These are phyloP conservation scores for Thera obeliscata DNA, from an alignment of 2,888 invertebrate species.

Conservation along the genomic window DNA sequence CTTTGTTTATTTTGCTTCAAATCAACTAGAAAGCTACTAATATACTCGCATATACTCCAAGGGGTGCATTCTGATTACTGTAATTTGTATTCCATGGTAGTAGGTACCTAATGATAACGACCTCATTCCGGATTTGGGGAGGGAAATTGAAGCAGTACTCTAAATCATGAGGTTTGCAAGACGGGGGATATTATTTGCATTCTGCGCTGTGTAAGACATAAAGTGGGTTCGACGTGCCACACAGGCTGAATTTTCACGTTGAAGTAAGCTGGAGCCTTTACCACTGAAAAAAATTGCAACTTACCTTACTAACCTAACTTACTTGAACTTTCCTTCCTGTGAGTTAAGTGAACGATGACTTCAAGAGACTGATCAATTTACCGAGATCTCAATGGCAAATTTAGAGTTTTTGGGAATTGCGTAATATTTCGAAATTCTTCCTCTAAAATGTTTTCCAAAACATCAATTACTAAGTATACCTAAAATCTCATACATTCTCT, in stretches of 20 bases:
- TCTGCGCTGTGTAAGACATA: constrained; percentile 44
- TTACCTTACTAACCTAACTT: too few relatives aligned
- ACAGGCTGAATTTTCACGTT: constrained; percentile 66
- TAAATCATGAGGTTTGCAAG: constrained; percentile 41
- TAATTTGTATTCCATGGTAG: constrained; percentile 42
- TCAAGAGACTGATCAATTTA: too few relatives aligned
- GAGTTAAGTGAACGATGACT: too few relatives aligned
- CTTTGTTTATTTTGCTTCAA: constrained; percentile 17
- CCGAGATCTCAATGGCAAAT: too few relatives aligned
- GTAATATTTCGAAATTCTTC: background rate
- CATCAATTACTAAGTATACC: background rate
- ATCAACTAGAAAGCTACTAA: constrained; percentile 13
- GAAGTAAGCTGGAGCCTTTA: constrained; percentile 50
- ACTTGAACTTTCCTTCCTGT: too few relatives aligned
- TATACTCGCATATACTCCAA: constrained; percentile 31
- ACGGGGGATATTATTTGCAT: constrained; percentile 41
- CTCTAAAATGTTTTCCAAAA: too few relatives aligned
- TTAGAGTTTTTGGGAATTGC: background rate
- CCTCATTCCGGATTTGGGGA: constrained; percentile 28
- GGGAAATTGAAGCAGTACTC: constrained; percentile 31
- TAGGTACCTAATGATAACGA: constrained; percentile 40
- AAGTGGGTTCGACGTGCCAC: constrained; percentile 58
- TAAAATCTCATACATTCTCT: background rate
- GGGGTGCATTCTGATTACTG: constrained; percentile 41
- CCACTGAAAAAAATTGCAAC: background rate